phyloP scores from a whole-genome alignment of 1,140 invertebrate genomes.

The Musca domestica region DNA sequence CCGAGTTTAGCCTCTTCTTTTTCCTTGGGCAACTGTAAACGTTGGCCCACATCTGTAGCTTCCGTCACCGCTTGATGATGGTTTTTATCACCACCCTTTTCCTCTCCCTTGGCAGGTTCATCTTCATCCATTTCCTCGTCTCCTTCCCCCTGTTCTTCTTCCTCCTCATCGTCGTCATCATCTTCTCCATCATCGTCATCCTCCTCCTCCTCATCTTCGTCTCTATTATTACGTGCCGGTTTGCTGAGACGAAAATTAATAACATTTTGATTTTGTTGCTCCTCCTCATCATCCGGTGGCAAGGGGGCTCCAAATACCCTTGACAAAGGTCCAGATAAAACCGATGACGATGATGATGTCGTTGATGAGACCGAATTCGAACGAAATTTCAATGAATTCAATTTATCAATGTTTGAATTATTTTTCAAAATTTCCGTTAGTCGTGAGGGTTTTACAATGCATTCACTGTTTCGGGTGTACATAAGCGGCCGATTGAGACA shows the following conservation, averaged over 20 bases:
- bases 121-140: conserved; percentile 32
- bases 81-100: conserved; percentile 55
- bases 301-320: conserved; percentile 59
- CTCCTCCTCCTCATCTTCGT: conserved; percentile 29
- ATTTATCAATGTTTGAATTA: conserved; percentile 52
- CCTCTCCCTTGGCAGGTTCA: too few relatives aligned
- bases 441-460: conserved; percentile 50
- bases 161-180: conserved; percentile 26
- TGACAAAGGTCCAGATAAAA: conserved; percentile 39
- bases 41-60: not conserved
- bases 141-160: conserved; percentile 25
- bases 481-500: conserved; percentile 41
- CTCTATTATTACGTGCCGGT: conserved; percentile 12
- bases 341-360: conserved; percentile 8
- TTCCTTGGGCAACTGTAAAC: too few relatives aligned
- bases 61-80: conserved; percentile 27
- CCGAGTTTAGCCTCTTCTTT: conserved; percentile 18
- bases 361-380: conserved; percentile 26
- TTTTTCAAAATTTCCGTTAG: conserved; percentile 52
- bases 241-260: conserved; percentile 40
- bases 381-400: conserved; percentile 52
- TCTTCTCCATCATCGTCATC: conserved; percentile 34
- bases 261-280: conserved; percentile 34
- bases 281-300: conserved; percentile 36
- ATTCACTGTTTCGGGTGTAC: conserved; percentile 46